These are phyloP conservation scores for Tricholaema leucomelas DNA, from an alignment of 2,113 vertebrate species.

Conservation along the genomic window DNA sequence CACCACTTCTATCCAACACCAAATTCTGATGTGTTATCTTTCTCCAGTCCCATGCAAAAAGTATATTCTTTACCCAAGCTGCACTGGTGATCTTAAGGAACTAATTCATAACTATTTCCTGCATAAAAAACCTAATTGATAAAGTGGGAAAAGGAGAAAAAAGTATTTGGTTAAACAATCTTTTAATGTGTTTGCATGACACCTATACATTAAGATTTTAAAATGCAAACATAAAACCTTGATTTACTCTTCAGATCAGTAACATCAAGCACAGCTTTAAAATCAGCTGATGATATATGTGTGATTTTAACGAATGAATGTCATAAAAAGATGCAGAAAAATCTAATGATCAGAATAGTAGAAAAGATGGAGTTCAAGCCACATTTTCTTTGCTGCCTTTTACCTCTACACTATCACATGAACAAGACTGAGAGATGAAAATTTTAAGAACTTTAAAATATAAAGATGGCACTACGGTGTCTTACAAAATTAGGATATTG, in stretches of 20 bases:
- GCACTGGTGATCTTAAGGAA: neutral
- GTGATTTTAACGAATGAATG: neutral
- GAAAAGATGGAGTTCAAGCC: neutral
- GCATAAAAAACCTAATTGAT: neutral
- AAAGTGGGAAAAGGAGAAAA: neutral
- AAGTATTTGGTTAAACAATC: neutral
- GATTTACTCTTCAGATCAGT: conserved; percentile 12
- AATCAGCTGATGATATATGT: neutral
- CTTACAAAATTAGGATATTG: neutral
- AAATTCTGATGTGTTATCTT: neutral
- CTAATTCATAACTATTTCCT: neutral
- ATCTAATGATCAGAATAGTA: conserved; percentile 12
- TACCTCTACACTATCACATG: neutral
- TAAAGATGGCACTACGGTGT: neutral
- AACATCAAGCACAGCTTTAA: neutral
- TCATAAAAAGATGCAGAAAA: neutral
- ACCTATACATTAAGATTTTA: neutral
- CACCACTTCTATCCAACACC: neutral
- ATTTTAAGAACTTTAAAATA: neutral
- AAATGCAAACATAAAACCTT: neutral
- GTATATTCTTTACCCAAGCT: neutral
- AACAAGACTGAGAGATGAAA: neutral
- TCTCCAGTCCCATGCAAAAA: neutral
- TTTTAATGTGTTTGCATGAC: neutral
- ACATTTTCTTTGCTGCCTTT: neutral